phyloP scores from a whole-genome alignment of 2,888 invertebrate genomes.

The Lacanobia oleracea region DNA sequence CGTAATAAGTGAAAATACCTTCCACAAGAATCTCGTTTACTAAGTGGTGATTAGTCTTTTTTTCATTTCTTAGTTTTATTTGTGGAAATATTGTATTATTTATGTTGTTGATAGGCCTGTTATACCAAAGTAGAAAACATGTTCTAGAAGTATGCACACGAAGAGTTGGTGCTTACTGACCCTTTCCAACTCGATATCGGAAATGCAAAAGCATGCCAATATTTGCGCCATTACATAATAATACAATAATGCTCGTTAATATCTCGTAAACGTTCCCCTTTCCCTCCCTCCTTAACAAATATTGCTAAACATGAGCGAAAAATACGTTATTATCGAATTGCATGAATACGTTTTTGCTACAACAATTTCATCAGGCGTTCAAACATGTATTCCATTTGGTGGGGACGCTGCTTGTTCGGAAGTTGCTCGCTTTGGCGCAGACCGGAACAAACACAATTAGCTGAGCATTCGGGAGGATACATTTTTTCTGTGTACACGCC shows the following conservation, averaged over 20 bases:
- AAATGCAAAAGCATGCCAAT: background rate
- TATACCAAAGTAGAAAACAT: no score
- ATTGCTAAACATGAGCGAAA: slow-evolving; percentile 1
- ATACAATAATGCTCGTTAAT: background rate
- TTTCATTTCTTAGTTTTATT: background rate
- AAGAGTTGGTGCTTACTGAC: background rate
- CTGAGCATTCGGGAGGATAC: slow-evolving; percentile 46
- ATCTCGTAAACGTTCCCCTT: background rate
- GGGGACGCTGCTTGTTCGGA: slow-evolving; percentile 54
- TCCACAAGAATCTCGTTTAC: background rate
- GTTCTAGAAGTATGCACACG: background rate
- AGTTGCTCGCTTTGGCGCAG: slow-evolving; percentile 53
- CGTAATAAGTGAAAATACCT: slow-evolving; percentile 5
- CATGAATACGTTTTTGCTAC: slow-evolving; percentile 49
- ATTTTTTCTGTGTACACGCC: slow-evolving; percentile 49
- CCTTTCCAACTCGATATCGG: background rate
- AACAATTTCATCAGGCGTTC: slow-evolving; percentile 62
- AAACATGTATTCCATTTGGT: slow-evolving; percentile 59
- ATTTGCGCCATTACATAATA: background rate
- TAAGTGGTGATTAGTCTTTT: background rate
- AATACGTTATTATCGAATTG: slow-evolving; percentile 33
- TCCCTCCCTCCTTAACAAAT: slow-evolving; percentile 8
- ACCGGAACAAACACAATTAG: slow-evolving; percentile 68
- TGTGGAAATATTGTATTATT: background rate
- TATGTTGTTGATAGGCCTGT: no score